Evolutionary conservation across 2,888 invertebrate species (phyloP), one percentile per base, ranked within the genome.

Genomic region (Agrotis segetum): DNA sequence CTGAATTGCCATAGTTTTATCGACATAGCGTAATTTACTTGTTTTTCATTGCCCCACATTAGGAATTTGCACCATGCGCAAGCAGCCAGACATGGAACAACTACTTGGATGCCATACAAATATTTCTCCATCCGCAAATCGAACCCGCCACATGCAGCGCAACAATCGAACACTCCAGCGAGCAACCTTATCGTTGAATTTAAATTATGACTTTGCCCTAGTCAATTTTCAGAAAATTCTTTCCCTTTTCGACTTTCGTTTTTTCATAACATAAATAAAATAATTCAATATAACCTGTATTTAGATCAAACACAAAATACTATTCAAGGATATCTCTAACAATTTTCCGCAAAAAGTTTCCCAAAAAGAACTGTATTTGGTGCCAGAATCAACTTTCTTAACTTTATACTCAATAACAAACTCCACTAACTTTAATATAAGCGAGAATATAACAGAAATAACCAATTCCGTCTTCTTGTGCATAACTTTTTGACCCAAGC

Each of bases 381-480:
- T 65, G 21, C 47, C 17, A 67, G 16, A 74, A 60, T 11, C 50
- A 63, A 68, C 60, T 62, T 74, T 70, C 34, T 46, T 49, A 65
- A 68, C 58, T 61, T 78, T 71, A 24, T 44, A 53, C 53, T 58
- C 63, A 71, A 74, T 65, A 60, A 67, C 14, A 67, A 85, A 80
- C 64, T 71, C 24, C 24, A 53, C 74, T 71, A 73, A 77, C 79
- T 69, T 81, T 64, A 70, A 82, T 75, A 64, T 66, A 78, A 73
- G 55, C 74, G 67, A 66, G 67, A 81, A 81, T 73, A 81, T 83
- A 82, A 78, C 62, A 69, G 19, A 80, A 72, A 77, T 79, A 74
- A 81, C 79, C 83, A 87, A 86, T 87, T 81, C 68, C 65, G 66
- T 79, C 59, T 77, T 49, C 70, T 72, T 75, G 68, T 72, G 58